A percentile compares a stretch with the other conserved stretches of the same genome.
phyloP scores from a whole-genome alignment of 2,797 vertebrate species.

The Acanthornis magna region DNA sequence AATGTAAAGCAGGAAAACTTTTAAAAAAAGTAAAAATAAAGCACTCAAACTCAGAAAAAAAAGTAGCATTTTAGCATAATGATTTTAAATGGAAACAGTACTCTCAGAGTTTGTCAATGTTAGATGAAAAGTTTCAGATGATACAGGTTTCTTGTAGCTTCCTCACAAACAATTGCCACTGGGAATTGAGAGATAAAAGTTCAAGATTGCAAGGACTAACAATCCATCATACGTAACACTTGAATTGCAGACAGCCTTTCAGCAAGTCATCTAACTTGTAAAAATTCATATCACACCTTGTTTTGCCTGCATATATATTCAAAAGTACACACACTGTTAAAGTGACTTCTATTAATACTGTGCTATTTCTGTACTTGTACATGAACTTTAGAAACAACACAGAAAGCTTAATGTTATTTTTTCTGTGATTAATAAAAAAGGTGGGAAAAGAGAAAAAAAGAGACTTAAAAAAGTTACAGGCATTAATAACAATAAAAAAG shows the following conservation, averaged over 20 bases:
- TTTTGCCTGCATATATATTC: background rate
- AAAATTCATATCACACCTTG: background rate
- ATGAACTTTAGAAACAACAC: background rate
- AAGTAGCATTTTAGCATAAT: background rate
- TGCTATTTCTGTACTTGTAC: background rate
- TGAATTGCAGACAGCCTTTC: background rate
- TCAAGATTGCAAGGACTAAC: background rate
- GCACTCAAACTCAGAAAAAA: background rate
- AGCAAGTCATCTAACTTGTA: background rate
- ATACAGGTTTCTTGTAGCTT: background rate
- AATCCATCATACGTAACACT: background rate
- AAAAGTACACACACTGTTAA: background rate
- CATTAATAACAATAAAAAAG: background rate
- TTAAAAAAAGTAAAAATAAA: background rate
- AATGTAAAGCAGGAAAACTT: slow-evolving; percentile 31
- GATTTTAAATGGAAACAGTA: background rate
- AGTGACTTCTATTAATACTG: background rate
- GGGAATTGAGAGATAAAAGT: background rate
- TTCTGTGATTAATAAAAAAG: background rate
- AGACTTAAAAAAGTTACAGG: background rate
- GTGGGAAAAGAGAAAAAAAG: background rate
- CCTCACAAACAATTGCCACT: background rate
- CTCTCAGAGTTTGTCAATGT: background rate
- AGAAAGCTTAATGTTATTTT: background rate
- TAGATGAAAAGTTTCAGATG: background rate